Evolutionary conservation across 1,140 invertebrate species (phyloP).

Genomic region (Atta cephalotes): DNA sequence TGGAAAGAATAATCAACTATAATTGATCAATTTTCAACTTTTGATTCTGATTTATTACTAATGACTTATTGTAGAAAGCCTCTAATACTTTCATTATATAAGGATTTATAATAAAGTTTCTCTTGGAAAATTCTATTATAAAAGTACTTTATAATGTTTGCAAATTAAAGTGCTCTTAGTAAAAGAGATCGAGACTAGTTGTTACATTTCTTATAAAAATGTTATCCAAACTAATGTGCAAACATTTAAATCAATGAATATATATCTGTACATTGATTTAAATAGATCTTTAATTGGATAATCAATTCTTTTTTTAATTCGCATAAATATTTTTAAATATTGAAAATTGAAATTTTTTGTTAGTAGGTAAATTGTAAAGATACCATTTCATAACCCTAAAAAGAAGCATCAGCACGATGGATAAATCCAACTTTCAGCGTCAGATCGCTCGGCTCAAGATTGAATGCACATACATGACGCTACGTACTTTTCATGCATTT

Average conservation of each 20-base stretch:
- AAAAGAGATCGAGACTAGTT: too few species aligned
- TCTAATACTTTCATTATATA: neutral
- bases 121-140: neutral
- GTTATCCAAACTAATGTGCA: neutral
- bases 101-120: neutral
- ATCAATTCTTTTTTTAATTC: neutral
- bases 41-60: too few species aligned
- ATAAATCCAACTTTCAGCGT: too few species aligned
- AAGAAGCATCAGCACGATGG: neutral
- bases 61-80: too few species aligned
- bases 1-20: too few species aligned
- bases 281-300: neutral
- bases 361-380: neutral
- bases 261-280: neutral
- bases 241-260: neutral
- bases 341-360: neutral
- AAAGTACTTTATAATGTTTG: too few species aligned
- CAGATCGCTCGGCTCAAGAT: too few species aligned
- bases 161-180: slow-evolving; percentile 10
- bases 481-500: too few species aligned
- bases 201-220: too few species aligned
- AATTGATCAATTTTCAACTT: too few species aligned
- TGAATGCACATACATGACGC: too few species aligned
- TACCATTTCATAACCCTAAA: too few species aligned
- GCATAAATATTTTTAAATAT: neutral